A percentile compares a stretch with the other conserved stretches of the same genome.
Evolutionary conservation across 2,113 vertebrate genomes (phyloP).

Genomic region (Thryonomys swinderianus): DNA sequence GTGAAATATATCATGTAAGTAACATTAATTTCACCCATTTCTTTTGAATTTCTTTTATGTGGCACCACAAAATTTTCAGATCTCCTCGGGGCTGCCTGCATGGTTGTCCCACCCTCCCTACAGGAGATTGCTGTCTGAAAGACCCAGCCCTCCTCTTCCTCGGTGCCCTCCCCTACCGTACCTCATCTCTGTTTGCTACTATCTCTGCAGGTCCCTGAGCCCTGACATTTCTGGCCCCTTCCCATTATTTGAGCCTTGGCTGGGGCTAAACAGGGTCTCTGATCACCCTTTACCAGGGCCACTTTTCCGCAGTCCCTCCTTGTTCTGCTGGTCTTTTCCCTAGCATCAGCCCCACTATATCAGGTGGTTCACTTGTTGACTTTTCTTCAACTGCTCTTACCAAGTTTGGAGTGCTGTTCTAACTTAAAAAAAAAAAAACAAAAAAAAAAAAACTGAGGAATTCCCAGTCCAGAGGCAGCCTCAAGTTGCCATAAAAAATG

Average conservation of each 20-base stretch:
- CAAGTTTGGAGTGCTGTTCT: background rate
- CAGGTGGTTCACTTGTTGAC: background rate
- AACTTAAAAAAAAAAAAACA: background rate
- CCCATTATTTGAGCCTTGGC: background rate
- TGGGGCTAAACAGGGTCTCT: accelerated
- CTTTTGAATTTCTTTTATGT: background rate
- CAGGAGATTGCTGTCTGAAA: accelerated
- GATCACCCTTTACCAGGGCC: accelerated
- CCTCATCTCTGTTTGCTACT: background rate
- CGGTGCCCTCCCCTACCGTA: background rate
- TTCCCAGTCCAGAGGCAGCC: background rate
- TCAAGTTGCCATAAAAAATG: background rate
- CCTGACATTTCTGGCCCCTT: background rate
- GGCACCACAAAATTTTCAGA: background rate
- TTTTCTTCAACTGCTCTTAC: background rate
- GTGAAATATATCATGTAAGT: background rate
- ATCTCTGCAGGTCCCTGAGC: background rate
- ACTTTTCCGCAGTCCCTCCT: accelerated
- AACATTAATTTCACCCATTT: background rate
- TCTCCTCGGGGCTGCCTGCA: accelerated
- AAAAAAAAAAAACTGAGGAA: background rate
- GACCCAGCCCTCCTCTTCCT: background rate
- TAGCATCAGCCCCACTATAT: accelerated
- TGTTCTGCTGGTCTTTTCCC: background rate
- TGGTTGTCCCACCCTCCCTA: accelerated